Conservation (phyloP, 2,113 vertebrate species). For the Lagopus leucura region DNA sequence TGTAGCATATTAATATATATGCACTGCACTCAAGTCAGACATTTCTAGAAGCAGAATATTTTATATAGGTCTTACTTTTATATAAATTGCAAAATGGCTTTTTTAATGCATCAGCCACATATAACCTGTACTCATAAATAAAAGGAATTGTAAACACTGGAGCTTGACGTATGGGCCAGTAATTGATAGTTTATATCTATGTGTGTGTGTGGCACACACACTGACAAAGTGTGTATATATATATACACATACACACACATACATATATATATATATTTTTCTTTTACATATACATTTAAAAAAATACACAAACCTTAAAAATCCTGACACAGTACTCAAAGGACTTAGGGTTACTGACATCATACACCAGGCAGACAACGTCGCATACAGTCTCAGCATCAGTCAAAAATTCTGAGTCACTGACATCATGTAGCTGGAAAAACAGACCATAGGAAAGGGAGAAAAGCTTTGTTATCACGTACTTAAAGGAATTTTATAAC, state of each 20-base stretch:
- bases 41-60: not conserved
- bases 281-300: too few species aligned
- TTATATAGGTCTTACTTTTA: not conserved
- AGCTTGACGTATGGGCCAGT: not conserved
- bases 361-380: conserved; percentile 94
- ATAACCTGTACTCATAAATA: not conserved
- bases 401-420: conserved; percentile 90
- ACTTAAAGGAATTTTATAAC: not conserved
- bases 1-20: not conserved
- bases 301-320: conserved; percentile 89
- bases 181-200: not conserved
- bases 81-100: not conserved
- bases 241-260: not conserved
- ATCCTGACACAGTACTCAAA: conserved; percentile 97
- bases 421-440: conserved; percentile 91
- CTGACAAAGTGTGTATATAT: too few species aligned
- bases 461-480: not conserved
- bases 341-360: conserved; percentile 90
- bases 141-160: not conserved
- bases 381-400: conserved; percentile 91
- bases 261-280: too few species aligned
- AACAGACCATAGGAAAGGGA: not conserved
- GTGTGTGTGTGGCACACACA: too few species aligned
- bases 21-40: not conserved
- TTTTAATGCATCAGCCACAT: not conserved